Evolutionary conservation across 2,888 invertebrate genomes (phyloP), one percentile per base, ranked within the genome.

Genomic region (Exocentrus adspersus): DNA sequence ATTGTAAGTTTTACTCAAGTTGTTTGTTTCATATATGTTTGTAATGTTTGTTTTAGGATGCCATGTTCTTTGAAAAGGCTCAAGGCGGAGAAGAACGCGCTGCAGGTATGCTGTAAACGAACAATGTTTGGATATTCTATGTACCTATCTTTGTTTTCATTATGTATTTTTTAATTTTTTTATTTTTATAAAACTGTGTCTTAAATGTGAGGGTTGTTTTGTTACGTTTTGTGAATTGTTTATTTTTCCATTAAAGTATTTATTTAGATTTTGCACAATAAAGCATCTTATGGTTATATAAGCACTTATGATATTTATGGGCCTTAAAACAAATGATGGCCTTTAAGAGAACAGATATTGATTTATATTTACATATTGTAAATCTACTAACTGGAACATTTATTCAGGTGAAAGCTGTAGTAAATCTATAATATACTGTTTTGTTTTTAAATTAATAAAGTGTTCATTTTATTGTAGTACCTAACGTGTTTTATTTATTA

Each of bases 1-100:
- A 91, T 93, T 80, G 93, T 93, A 85, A 88, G 90, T 87, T 24
- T 24, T n/a, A n/a, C n/a, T n/a, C n/a, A n/a, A n/a, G n/a, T n/a
- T n/a, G n/a, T n/a, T n/a, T n/a, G n/a, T n/a, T n/a, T n/a, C n/a
- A n/a, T n/a, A n/a, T n/a, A n/a, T n/a, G n/a, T n/a, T n/a, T n/a
- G n/a, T n/a, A n/a, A n/a, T n/a, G n/a, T 37, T n/a, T 60, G 41
- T 61, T 42, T 51, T 60, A 75, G 75, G 75, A 76, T 59, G 75
- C 74, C 19, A 75, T 76, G 75, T 75, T 76, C 64, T 76, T 75
- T 41, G 74, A 75, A 67, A 75, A 72, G 60, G 67, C 71, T 28
- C 37, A 61, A 48, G 7, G 24, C 7, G 60, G 54, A 20, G 37
- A 64, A 7, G 24, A 46, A 51, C 52, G 30, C 41, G 51, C 32